Evolutionary conservation across 2,888 invertebrate genomes (phyloP), one percentile per base, ranked within the genome.

Genomic region (Agrotis exclamationis): DNA sequence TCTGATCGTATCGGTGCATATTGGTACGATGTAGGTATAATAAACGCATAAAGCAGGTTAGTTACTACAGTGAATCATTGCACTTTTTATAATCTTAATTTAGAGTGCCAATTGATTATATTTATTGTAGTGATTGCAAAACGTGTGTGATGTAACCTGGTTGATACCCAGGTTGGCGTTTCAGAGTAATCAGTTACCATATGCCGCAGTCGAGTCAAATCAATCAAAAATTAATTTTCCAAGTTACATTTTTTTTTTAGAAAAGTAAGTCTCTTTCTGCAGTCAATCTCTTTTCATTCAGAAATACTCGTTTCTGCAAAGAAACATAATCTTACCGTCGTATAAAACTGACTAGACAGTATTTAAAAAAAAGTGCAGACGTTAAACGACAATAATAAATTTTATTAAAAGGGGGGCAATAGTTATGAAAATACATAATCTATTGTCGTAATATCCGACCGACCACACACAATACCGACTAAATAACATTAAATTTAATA

Each of bases 1-100:
- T 76, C 70, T 70, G 22, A 74, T 63, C 18, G 14, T 57, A 76
- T 64, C 59, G 13, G 4, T 28, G 57, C 59, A 57, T 64, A 64
- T 65, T 76, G 50, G 56, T 33, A 53, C 47, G 20, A 44, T 16
- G 20, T 70, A 64, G 76, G 57, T 70, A 70, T 44, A 60, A 62
- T 70, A 72, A 57, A 63, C 7, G 4, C 22, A 45, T 50, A 44
- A 51, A 57, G 63, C 63, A 16, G 33, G 63, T 62, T 66, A n/a
- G 72, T 57, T 66, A n/a, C 22, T 33, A 62, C 22, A 48, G 22
- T 68, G 47, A 68, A 67, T 63, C 68, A 74, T 48, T 51, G 13
- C 47, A 59, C 3, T n/a, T 28, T 50, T n/a, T 24, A 44, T n/a
- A 22, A 69, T 58, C 57, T 67, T 14, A 11, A n/a, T 1, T 58